These are phyloP conservation scores for Apamea monoglypha DNA, from an alignment of 2,888 invertebrate species.

Conservation along the genomic window DNA sequence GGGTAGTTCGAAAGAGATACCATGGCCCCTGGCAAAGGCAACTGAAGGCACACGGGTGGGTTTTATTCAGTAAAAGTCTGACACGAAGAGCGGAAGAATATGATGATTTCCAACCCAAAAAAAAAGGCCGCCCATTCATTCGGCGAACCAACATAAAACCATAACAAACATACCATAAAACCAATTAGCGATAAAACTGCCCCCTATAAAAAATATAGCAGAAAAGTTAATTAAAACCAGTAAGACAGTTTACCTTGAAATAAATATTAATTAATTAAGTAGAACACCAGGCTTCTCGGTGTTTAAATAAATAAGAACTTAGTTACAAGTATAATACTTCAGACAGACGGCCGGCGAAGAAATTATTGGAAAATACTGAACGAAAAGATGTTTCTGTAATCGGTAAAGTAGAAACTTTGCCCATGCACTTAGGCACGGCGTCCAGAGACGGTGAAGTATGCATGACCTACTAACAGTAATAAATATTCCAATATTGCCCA, in stretches of 20 bases:
- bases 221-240: conserved; percentile 34
- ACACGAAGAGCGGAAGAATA: no score
- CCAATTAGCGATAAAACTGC: background rate
- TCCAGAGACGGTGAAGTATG: conserved; percentile 5
- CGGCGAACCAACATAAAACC: no score
- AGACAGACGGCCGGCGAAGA: background rate
- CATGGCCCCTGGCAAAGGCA: no score
- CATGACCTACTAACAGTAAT: background rate
- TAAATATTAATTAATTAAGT: conserved; percentile 34
- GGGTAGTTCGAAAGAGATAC: no score
- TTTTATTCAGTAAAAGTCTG: no score
- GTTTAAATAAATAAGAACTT: conserved; percentile 3
- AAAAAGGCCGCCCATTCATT: no score
- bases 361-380: conserved; percentile 39
- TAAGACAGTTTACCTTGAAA: conserved; percentile 12
- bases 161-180: no score
- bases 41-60: no score
- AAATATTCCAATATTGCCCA: background rate
- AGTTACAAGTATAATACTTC: conserved; percentile 20
- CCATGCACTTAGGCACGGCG: conserved; percentile 20
- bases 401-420: background rate
- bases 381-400: conserved; percentile 7
- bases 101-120: no score
- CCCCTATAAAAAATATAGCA: background rate
- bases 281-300: background rate